Percentiles rank a stretch among this genome's conserved stretches.
phyloP scores from a whole-genome alignment of 2,888 invertebrate species.

The Schrankia costaestrigalis region DNA sequence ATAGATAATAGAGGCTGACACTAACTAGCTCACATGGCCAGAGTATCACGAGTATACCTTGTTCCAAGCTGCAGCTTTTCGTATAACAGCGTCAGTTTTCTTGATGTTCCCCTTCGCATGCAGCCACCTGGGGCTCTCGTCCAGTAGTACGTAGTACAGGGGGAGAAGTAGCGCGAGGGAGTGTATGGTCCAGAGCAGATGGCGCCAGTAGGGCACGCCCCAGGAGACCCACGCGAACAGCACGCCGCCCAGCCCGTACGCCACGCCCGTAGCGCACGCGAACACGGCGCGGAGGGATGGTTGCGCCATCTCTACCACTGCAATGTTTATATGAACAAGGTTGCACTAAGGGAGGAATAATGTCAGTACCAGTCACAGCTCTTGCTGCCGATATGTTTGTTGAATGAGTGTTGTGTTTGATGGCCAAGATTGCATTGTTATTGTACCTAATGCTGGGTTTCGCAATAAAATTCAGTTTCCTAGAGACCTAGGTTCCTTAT shows the following conservation, averaged over 20 bases:
- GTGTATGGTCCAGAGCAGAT: constrained; percentile 83
- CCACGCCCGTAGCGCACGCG: constrained; percentile 65
- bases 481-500: too few species aligned
- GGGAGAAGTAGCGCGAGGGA: constrained; percentile 84
- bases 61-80: constrained; percentile 83
- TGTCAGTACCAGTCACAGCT: too few species aligned
- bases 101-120: constrained; percentile 80
- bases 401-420: too few species aligned
- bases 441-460: too few species aligned
- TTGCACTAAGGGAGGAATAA: too few species aligned
- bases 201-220: constrained; percentile 84
- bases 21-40: not conserved
- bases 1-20: too few species aligned
- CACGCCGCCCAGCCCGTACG: constrained; percentile 80
- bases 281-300: constrained; percentile 63
- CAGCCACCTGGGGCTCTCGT: constrained; percentile 89
- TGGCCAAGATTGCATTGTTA: too few species aligned
- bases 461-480: too few species aligned
- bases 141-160: constrained; percentile 83
- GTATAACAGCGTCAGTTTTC: constrained; percentile 80
- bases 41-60: constrained; percentile 64
- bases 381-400: too few species aligned
- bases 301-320: constrained; percentile 65
- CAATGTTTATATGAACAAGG: too few species aligned
- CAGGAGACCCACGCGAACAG: constrained; percentile 56